phyloP scores from a whole-genome alignment of 2,888 invertebrate genomes.

The Adela reaumurella region DNA sequence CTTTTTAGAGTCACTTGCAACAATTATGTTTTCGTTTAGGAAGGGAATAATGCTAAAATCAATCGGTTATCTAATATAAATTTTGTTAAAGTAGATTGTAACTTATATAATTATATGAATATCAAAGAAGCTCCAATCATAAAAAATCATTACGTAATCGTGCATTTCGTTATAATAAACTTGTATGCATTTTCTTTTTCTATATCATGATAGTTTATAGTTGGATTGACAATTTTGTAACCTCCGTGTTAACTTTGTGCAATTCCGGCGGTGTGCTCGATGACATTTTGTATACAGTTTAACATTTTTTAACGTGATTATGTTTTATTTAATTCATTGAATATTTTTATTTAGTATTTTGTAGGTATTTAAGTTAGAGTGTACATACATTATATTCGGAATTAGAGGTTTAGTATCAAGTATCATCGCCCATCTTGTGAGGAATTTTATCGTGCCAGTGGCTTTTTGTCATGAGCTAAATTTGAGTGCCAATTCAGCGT shows the following conservation, averaged over 20 bases:
- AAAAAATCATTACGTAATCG: no score
- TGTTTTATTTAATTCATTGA: not conserved
- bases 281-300: not conserved
- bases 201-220: not conserved
- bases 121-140: no score
- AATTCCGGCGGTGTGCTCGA: not conserved
- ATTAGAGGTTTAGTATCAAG: not conserved
- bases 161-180: not conserved
- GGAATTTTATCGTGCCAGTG: no score
- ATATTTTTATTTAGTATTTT: not conserved
- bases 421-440: not conserved
- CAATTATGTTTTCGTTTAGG: no score
- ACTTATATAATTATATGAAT: no score
- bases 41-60: no score
- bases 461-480: no score
- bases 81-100: no score
- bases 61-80: no score
- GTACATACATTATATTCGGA: not conserved
- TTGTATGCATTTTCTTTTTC: not conserved
- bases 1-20: no score
- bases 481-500: not conserved
- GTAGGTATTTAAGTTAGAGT: not conserved
- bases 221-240: not conserved
- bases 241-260: not conserved
- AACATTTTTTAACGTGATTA: not conserved